Conservation (phyloP, 2,113 vertebrate genomes). For the Sphaerodactylus townsendi region DNA sequence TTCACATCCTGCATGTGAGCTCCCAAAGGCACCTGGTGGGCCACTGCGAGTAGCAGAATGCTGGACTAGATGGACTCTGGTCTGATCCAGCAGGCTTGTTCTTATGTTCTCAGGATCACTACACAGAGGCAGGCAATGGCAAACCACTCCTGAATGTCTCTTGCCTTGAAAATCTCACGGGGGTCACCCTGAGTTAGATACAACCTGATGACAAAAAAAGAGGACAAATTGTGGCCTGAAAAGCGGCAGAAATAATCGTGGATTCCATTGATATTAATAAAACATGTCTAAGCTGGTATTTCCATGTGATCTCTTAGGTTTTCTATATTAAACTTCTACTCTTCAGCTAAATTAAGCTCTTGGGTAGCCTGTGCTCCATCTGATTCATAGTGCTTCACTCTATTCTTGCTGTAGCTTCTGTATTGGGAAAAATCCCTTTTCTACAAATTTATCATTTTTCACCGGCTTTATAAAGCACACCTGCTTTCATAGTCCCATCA, state of each 20-base stretch:
- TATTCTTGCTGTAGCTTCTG: conserved; percentile 20
- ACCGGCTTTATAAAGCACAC: not conserved
- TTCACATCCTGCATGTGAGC: no score
- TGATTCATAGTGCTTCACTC: conserved; percentile 44
- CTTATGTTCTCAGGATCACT: no score
- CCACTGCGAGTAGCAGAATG: no score
- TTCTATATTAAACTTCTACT: conserved; percentile 72
- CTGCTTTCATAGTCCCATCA: not conserved
- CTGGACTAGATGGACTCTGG: no score
- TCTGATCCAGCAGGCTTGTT: no score
- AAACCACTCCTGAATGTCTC: no score
- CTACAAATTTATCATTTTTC: not conserved
- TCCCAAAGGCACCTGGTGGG: no score
- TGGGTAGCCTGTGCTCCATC: conserved; percentile 64
- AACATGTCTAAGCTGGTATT: conserved; percentile 55
- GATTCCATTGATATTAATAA: conserved; percentile 41
- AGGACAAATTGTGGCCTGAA: not conserved
- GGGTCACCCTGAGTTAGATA: no score
- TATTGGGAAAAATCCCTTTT: not conserved
- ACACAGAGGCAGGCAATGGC: no score
- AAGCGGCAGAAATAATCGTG: conserved; percentile 36
- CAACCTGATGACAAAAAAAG: not conserved
- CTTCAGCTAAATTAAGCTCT: conserved; percentile 74
- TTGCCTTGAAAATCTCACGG: no score
- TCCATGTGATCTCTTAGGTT: conserved; percentile 60